Evolutionary conservation across 2,113 vertebrate species (phyloP).

Genomic region (Halichoerus grypus): DNA sequence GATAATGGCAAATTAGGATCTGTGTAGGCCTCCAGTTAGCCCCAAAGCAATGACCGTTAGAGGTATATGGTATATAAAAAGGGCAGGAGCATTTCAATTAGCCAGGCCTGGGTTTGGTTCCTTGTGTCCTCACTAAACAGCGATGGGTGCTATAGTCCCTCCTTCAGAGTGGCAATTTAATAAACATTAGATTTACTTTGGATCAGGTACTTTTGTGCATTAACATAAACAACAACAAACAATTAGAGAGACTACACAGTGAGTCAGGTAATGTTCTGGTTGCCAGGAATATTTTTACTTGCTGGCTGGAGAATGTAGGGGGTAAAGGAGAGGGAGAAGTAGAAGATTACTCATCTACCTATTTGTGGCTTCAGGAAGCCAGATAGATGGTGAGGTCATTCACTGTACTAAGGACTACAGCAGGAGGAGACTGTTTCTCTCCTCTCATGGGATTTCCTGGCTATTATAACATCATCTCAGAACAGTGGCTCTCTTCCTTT

Average conservation of each 20-base stretch:
- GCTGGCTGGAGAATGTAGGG: neutral
- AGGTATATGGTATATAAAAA: neutral
- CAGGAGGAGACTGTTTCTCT: neutral
- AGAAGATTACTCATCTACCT: conserved; percentile 45
- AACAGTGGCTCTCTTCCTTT: neutral
- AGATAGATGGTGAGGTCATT: conserved; percentile 45
- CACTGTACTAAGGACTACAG: neutral
- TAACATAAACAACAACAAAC: conserved; percentile 40
- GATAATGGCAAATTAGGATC: neutral
- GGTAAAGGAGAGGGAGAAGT: neutral
- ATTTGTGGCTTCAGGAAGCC: conserved; percentile 66
- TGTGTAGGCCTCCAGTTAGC: neutral
- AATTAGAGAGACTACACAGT: conserved; percentile 19
- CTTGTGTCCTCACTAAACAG: neutral
- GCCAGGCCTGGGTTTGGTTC: neutral
- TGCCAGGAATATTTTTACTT: conserved; percentile 51
- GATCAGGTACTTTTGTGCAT: neutral
- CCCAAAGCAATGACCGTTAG: neutral
- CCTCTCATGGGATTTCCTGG: neutral
- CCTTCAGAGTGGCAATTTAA: neutral
- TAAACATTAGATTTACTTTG: conserved; percentile 27
- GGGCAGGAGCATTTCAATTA: neutral
- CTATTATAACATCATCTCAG: neutral
- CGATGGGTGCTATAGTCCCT: neutral
- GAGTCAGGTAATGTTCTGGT: conserved; percentile 42